Evolutionary conservation across 1,140 invertebrate genomes (phyloP).

Genomic region (Akabosia matsudoensis): DNA sequence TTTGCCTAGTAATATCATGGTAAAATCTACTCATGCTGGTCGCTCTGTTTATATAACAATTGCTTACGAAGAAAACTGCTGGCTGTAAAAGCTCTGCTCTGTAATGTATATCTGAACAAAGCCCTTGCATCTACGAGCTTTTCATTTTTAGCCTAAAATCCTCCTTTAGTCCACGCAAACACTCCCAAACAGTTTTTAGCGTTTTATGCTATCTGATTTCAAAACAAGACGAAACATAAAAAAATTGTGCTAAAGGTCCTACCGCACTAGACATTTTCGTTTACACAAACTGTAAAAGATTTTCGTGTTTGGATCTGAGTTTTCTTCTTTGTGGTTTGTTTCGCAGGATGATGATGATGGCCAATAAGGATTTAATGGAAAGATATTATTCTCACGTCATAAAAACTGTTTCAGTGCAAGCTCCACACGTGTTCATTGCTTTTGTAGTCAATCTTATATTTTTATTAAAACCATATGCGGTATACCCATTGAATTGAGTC

Average conservation of each 20-base stretch:
- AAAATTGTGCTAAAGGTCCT: too few relatives aligned
- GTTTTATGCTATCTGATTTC: not conserved
- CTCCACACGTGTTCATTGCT: not conserved
- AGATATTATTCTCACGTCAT: conserved; percentile 1
- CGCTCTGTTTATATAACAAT: not conserved
- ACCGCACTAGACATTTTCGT: not conserved
- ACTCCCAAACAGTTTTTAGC: not conserved
- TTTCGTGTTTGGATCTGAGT: not conserved
- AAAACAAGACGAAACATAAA: too few relatives aligned
- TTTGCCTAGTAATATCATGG: not conserved
- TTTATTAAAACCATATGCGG: not conserved
- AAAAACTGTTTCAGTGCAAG: not conserved
- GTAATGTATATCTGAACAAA: too few relatives aligned
- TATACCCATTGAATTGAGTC: too few relatives aligned
- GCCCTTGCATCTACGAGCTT: too few relatives aligned
- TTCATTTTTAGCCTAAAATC: not conserved
- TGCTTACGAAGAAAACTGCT: not conserved
- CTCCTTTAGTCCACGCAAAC: not conserved
- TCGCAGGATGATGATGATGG: not conserved
- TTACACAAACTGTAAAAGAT: not conserved
- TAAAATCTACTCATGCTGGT: not conserved
- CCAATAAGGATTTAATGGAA: conserved; percentile 1
- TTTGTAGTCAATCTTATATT: not conserved
- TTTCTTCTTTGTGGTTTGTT: not conserved
- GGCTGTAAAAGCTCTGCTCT: not conserved